Evolutionary conservation across 2,888 invertebrate species (phyloP).

Genomic region (Busseola fusca): DNA sequence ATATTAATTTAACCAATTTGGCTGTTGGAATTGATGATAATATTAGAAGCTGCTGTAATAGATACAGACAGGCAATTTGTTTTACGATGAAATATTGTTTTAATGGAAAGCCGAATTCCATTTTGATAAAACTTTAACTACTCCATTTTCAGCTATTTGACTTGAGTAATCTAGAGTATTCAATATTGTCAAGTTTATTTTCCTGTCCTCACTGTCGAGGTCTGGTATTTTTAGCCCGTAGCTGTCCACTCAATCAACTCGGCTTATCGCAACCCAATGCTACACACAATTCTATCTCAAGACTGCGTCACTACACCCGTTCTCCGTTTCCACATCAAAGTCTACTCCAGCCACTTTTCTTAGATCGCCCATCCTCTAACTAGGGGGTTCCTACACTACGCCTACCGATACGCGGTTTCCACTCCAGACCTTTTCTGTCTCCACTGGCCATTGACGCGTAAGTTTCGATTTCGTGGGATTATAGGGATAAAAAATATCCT

Average conservation of each 20-base stretch:
- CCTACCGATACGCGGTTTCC: too few relatives aligned
- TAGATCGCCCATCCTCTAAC: too few relatives aligned
- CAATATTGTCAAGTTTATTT: not conserved
- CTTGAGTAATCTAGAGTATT: not conserved
- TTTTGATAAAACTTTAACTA: not conserved
- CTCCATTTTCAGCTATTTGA: not conserved
- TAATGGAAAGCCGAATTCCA: not conserved
- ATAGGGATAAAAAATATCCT: too few relatives aligned
- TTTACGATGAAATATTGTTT: constrained; percentile 1
- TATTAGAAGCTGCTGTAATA: constrained; percentile 15
- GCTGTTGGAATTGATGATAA: constrained; percentile 1
- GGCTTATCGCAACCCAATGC: not conserved
- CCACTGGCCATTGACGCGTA: too few relatives aligned
- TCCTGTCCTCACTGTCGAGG: not conserved
- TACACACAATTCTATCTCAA: not conserved
- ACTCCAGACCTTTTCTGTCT: too few relatives aligned
- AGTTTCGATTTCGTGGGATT: too few relatives aligned
- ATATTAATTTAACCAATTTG: constrained; percentile 35
- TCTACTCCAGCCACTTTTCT: too few relatives aligned
- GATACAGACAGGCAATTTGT: not conserved
- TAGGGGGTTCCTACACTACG: too few relatives aligned
- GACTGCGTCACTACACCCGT: too few relatives aligned
- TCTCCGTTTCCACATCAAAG: too few relatives aligned
- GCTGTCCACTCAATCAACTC: too few relatives aligned
- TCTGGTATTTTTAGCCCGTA: not conserved